These are phyloP conservation scores for sheep (Ovis aries) DNA, from an alignment of 2,113 vertebrate species.

Conservation along the genomic window ARS-UI_Ramb_v3.0 NC_056062.1:6612501-6613000, in stretches of 20 bases:
- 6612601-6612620: neutral
- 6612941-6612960: neutral
- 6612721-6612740: neutral
- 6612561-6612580: neutral
- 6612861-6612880: neutral
- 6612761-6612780: neutral
- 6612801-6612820: neutral
- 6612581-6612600: neutral
- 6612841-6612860: neutral
- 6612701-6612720: neutral
- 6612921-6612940: neutral
- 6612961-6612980: neutral
- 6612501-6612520: rapidly evolving
- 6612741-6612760: neutral
- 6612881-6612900: neutral
- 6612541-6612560: neutral
- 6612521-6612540: neutral
- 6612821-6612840: neutral
- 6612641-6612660: neutral
- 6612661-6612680: neutral
- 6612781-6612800: neutral
- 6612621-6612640: neutral
- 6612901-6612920: neutral
- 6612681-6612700: neutral
- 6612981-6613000: neutral